Conservation (phyloP, 92 coral and sea anemone species). For the Paragorgia papillata region DNA sequence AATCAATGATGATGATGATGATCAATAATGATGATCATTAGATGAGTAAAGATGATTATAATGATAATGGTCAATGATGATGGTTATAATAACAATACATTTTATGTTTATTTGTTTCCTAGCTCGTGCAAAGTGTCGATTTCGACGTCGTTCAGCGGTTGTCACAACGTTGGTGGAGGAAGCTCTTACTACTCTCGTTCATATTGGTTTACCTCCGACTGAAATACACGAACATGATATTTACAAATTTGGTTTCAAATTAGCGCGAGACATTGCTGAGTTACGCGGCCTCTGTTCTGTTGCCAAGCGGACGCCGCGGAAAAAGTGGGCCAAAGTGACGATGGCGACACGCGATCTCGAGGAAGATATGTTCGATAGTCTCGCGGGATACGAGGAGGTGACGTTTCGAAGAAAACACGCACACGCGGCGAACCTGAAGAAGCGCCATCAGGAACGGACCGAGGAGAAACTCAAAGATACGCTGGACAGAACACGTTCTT, state of each 20-base stretch:
- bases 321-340: conserved; percentile 40
- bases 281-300: conserved; percentile 18
- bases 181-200: conserved; percentile 16
- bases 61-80: not conserved
- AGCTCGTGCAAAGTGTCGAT: conserved; percentile 1
- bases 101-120: not conserved
- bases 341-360: conserved; percentile 47
- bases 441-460: conserved; percentile 14
- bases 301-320: conserved; percentile 17
- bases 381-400: conserved; percentile 47
- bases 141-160: conserved; percentile 38
- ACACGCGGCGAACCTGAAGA: conserved; percentile 36
- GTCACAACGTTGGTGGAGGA: conserved; percentile 35
- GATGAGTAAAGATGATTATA: conserved; percentile 10
- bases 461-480: conserved; percentile 25
- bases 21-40: not conserved
- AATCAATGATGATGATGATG: not conserved
- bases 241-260: conserved; percentile 30
- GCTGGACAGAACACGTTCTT: conserved; percentile 17
- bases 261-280: conserved; percentile 40
- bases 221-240: conserved; percentile 34
- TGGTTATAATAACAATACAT: too few species aligned
- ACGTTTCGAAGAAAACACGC: conserved; percentile 43
- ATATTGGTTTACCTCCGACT: not conserved
- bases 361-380: conserved; percentile 43